Percentiles rank a stretch among this genome's conserved stretches.
Evolutionary conservation across 1,140 invertebrate species (phyloP).

Genomic region (Trypoxylus dichotomus): DNA sequence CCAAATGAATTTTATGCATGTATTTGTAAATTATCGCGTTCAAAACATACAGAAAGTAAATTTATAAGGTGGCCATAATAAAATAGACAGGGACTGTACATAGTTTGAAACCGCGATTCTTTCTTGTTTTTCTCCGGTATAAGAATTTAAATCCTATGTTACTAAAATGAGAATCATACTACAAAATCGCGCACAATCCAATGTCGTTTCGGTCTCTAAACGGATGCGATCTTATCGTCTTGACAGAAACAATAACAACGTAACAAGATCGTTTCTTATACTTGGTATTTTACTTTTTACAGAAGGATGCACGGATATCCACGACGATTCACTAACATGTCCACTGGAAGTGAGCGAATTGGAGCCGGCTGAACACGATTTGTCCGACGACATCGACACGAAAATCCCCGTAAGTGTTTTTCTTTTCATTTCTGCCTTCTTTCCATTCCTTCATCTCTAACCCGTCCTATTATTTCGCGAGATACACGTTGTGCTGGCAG

Average conservation of each 20-base stretch:
- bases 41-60: no score
- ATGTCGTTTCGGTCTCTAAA: neutral
- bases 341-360: conserved; percentile 58
- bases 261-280: neutral
- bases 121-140: neutral
- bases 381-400: conserved; percentile 49
- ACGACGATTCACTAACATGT: conserved; percentile 58
- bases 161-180: neutral
- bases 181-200: neutral
- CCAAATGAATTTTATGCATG: no score
- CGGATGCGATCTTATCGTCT: neutral
- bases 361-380: conserved; percentile 50
- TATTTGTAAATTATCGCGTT: no score
- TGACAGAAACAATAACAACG: neutral
- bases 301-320: conserved; percentile 57
- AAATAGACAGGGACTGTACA: no score
- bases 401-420: conserved; percentile 49
- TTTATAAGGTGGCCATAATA: no score
- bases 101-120: no score
- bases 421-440: neutral
- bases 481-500: neutral
- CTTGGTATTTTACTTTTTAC: conserved; percentile 34
- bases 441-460: neutral
- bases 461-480: neutral
- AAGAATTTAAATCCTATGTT: neutral